Base-by-base conservation (phyloP, 2,888 invertebrate species). In the Chalcis sispes region DNA sequence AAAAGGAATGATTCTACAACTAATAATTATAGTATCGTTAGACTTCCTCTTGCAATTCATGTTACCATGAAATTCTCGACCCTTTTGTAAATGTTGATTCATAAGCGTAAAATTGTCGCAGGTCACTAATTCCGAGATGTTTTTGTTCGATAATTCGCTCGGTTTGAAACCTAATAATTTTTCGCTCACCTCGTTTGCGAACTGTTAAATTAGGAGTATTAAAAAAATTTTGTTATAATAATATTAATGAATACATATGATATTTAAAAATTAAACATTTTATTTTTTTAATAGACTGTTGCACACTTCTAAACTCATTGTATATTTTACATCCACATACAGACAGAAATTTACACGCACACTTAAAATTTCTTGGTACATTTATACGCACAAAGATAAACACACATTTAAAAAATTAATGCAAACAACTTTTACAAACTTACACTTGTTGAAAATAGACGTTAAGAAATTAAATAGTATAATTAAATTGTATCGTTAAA, bases 171-270 rank as follows among this genome's bases (percentile, higher is more conserved):
- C 96, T 79, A 97, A 91, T 80, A 95, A 90, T 79, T 94, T 93
- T 89, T 96, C 96, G 89, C 95, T 95, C 25, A 96, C 93, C 84
- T 94, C 93, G 89, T 98, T 98, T 81, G 95, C 94, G 87, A 96
- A 95, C 95, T 97, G 91, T 36, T 1, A 40, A 23, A 42, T 42
- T 1, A 69, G n/a, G n/a, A n/a, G n/a, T n/a, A 18, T 2, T 18
- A 32, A 32, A 5, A 32, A 1, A 32, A 8, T 36, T 27, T 66
- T 36, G 13, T 58, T n/a, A n/a, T n/a, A n/a, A 42, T 15, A 18
- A 58, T 58, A 29, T 58, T 61, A 29, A 15, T 58, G 7, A 29
- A n/a, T n/a, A 54, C 13, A 58, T 29, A 32, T n/a, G 20, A 7
- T 36, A 48, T 48, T 48, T 48, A 48, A n/a, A 36, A 48, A 48